Evolutionary conservation across 2,888 invertebrate species (phyloP).

Genomic region (Scaptomyza flava): DNA sequence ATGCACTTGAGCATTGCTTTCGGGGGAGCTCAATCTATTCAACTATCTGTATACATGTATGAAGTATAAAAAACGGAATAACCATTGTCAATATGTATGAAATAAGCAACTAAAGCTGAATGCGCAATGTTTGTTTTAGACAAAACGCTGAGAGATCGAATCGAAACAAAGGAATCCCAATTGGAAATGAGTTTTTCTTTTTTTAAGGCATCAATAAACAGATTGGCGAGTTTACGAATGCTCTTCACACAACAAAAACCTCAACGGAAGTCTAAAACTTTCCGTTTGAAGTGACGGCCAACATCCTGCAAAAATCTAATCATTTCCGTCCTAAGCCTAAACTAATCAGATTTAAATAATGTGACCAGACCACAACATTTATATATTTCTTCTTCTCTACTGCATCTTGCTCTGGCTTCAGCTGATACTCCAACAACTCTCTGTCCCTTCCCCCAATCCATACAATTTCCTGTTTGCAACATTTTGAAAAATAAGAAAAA

Average conservation of each 20-base stretch:
- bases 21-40: constrained; percentile 2
- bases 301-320: constrained; percentile 18
- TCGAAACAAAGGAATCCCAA: background rate
- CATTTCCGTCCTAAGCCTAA: constrained; percentile 27
- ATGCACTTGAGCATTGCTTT: constrained; percentile 25
- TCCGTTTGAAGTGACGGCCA: background rate
- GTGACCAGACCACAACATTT: constrained; percentile 26
- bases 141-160: background rate
- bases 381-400: background rate
- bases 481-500: constrained; percentile 48
- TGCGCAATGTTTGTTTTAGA: background rate
- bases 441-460: background rate
- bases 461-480: constrained; percentile 57
- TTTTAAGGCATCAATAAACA: no score
- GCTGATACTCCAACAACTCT: constrained; percentile 3
- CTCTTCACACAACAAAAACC: background rate
- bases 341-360: constrained; percentile 56
- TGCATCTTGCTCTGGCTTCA: background rate
- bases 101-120: background rate
- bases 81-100: background rate
- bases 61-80: background rate
- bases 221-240: no score
- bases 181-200: no score
- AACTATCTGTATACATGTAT: background rate
- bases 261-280: background rate